Conservation (phyloP, 2,797 vertebrate genomes). For the Pygocentrus nattereri region DNA sequence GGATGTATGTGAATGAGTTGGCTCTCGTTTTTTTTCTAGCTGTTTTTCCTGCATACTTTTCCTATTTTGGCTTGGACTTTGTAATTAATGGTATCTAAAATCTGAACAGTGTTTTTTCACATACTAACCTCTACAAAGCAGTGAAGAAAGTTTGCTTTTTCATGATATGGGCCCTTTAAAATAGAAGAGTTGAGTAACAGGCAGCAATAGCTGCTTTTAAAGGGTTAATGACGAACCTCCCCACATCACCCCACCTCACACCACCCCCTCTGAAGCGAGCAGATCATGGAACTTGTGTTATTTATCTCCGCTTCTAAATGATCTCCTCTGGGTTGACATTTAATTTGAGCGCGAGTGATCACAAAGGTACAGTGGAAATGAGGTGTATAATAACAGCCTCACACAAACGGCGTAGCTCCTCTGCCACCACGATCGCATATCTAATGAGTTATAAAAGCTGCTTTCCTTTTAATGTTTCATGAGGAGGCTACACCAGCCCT, state of each 20-base stretch:
- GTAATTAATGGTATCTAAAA: too few species aligned
- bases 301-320: slow-evolving; percentile 40
- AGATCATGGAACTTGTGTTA: slow-evolving; percentile 16
- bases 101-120: too few species aligned
- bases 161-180: too few species aligned
- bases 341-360: slow-evolving; percentile 36
- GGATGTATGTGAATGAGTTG: too few species aligned
- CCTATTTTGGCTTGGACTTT: too few species aligned
- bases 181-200: background rate
- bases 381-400: slow-evolving; percentile 33
- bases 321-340: slow-evolving; percentile 50
- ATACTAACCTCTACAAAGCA: too few species aligned
- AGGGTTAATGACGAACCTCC: background rate
- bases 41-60: too few species aligned
- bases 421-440: slow-evolving; percentile 23
- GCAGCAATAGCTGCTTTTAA: background rate
- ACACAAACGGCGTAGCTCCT: slow-evolving; percentile 19
- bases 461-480: slow-evolving; percentile 53
- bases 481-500: slow-evolving; percentile 41
- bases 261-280: background rate
- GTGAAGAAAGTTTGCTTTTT: too few species aligned
- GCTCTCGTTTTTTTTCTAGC: too few species aligned
- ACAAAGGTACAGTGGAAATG: slow-evolving; percentile 43
- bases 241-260: too few species aligned
- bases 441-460: slow-evolving; percentile 49